Evolutionary conservation across 2,888 invertebrate species (phyloP), one percentile per base, ranked within the genome.

Genomic region (Sinodicranocentrus sp.): DNA sequence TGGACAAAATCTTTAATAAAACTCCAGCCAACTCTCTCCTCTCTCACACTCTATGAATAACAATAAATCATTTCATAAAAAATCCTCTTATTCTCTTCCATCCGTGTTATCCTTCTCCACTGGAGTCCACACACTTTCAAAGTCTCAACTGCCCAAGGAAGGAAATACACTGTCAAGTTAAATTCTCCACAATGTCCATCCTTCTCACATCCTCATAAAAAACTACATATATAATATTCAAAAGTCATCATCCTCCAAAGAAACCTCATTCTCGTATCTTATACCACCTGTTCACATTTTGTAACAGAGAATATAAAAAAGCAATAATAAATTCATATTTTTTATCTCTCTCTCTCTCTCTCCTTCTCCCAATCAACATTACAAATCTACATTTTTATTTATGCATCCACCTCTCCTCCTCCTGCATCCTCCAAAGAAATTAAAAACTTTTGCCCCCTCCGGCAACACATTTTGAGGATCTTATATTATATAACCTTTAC

Each of bases 41-140:
- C 59, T 8, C 59, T 19, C 8, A 19, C 23, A 43, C 52, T 48
- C 70, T 52, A 79, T 79, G 78, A 80, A 80, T 80, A 80, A n/a
- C n/a, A n/a, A n/a, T 80, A 80, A 80, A 80, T 80, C 79, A 80
- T 80, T 80, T 72, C 71, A 72, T 71, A 71, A 80, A 80, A 80
- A 80, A 72, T 80, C 65, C 71, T 80, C 72, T 59, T 80, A 72
- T 80, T 65, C 71, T 80, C 72, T 59, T 80, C 79, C 79, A 63
- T 71, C 71, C 79, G 79, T 80, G 79, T 80, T 80, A 72, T 65
- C 65, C 43, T 33, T 72, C 79, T 54, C 79, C 23, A 52, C 72
- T 72, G 71, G 79, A 72, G 72, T 80, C 79, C 79, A 57, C 65
- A 25, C 79, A 1, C 6, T 33, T 3, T 33, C 33, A 3, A 33